These are phyloP conservation scores for Gallinago nigripennis DNA, from an alignment of 2,797 vertebrate genomes.

Conservation along the genomic window DNA sequence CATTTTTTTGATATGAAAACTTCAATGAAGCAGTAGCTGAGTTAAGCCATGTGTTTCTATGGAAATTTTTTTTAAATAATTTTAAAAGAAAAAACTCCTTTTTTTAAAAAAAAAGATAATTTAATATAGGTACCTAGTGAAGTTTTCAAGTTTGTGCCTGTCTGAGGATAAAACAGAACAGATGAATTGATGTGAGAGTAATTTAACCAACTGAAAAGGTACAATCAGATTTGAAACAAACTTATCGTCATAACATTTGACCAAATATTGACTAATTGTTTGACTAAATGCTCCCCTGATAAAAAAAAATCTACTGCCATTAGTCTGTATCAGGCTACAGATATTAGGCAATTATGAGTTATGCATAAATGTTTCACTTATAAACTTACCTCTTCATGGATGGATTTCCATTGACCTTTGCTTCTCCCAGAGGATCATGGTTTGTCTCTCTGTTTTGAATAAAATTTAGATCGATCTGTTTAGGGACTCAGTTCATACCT, in stretches of 20 bases:
- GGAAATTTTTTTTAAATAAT: not conserved
- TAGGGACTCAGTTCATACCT: not conserved
- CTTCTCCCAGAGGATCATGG: not conserved
- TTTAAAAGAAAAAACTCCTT: not conserved
- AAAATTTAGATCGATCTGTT: not conserved
- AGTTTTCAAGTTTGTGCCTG: not conserved
- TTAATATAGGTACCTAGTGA: not conserved
- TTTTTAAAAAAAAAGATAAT: not conserved
- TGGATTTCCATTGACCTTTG: not conserved
- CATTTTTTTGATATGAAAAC: not conserved
- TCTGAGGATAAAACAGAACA: not conserved
- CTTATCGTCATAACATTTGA: not conserved
- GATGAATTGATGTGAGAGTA: not conserved
- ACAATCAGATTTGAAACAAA: not conserved
- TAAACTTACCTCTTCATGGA: not conserved
- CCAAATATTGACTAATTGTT: not conserved
- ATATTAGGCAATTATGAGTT: not conserved
- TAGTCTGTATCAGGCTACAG: not conserved
- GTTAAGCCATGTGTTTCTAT: not conserved
- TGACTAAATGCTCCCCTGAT: not conserved
- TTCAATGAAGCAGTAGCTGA: not conserved
- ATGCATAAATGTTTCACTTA: not conserved
- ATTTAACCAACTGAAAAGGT: not conserved
- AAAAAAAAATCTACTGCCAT: not conserved
- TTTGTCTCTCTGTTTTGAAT: not conserved